Evolutionary conservation across 2,113 vertebrate species (phyloP).

Genomic region (Prietella phreatophila): DNA sequence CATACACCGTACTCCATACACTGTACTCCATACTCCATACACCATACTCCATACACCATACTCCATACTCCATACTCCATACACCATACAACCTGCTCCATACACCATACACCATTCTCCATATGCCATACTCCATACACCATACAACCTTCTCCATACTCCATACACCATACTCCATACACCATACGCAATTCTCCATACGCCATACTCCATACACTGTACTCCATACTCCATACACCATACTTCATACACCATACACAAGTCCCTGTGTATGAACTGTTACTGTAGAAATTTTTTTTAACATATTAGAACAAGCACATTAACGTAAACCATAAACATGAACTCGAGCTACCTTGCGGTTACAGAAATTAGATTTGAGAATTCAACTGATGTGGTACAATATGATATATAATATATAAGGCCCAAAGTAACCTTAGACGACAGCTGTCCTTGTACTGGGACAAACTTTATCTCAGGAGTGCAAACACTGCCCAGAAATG

Average conservation of each 20-base stretch:
- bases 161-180: too few relatives aligned
- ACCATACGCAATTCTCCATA: too few relatives aligned
- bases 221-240: too few relatives aligned
- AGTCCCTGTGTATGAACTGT: not conserved
- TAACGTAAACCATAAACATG: not conserved
- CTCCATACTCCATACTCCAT: too few relatives aligned
- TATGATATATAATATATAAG: not conserved
- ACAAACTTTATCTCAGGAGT: constrained; percentile 8
- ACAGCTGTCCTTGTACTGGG: not conserved
- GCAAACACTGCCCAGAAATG: constrained; percentile 2
- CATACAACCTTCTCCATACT: too few relatives aligned
- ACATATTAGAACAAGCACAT: not conserved
- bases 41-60: too few relatives aligned
- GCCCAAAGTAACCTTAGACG: not conserved
- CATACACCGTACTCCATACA: too few relatives aligned
- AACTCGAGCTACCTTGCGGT: not conserved
- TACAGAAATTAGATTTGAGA: not conserved
- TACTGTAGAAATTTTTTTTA: not conserved
- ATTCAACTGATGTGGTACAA: not conserved
- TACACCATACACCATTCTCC: too few relatives aligned
- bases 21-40: too few relatives aligned
- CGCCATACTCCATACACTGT: too few relatives aligned
- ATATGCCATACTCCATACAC: too few relatives aligned
- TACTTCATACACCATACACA: not conserved
- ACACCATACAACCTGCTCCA: too few relatives aligned